A percentile compares a stretch with the other conserved stretches of the same genome.
These are phyloP conservation scores for Camptogramma bilineatum DNA, from an alignment of 2,888 invertebrate species.

Conservation along the genomic window DNA sequence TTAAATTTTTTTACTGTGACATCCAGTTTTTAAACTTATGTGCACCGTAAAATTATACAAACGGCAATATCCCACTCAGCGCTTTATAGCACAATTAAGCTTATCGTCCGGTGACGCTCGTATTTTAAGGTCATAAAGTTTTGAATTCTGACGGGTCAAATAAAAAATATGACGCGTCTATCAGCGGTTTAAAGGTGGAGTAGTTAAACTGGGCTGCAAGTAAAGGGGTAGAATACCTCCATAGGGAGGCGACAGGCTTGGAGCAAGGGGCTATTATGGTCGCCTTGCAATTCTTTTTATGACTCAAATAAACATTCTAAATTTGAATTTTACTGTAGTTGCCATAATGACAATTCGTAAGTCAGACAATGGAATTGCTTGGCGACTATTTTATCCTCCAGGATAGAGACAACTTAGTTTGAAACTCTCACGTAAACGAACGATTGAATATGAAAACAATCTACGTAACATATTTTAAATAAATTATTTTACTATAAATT, in stretches of 20 bases:
- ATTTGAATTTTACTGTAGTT: too few relatives aligned
- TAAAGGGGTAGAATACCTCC: conserved; percentile 31
- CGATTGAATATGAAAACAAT: too few relatives aligned
- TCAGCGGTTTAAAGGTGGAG: conserved; percentile 42
- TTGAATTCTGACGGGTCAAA: conserved; percentile 40
- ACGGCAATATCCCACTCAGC: conserved; percentile 38
- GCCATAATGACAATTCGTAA: too few relatives aligned
- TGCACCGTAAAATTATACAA: conserved; percentile 33
- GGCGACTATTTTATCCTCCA: too few relatives aligned
- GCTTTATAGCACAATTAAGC: conserved; percentile 44
- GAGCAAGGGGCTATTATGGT: background rate
- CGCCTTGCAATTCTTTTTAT: background rate
- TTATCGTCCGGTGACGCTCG: conserved; percentile 40
- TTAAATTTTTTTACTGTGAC: background rate
- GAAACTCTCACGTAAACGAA: too few relatives aligned
- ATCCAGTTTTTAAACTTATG: conserved; percentile 6
- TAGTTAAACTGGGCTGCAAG: conserved; percentile 46
- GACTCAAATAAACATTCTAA: background rate
- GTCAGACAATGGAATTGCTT: too few relatives aligned
- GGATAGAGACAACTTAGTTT: too few relatives aligned
- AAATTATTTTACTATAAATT: too few relatives aligned
- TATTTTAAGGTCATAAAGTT: conserved; percentile 41
- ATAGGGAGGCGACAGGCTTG: background rate
- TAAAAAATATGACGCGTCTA: conserved; percentile 45
- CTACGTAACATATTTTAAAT: too few relatives aligned